Evolutionary conservation across 1,140 invertebrate species (phyloP).

Genomic region (Patella vulgata): DNA sequence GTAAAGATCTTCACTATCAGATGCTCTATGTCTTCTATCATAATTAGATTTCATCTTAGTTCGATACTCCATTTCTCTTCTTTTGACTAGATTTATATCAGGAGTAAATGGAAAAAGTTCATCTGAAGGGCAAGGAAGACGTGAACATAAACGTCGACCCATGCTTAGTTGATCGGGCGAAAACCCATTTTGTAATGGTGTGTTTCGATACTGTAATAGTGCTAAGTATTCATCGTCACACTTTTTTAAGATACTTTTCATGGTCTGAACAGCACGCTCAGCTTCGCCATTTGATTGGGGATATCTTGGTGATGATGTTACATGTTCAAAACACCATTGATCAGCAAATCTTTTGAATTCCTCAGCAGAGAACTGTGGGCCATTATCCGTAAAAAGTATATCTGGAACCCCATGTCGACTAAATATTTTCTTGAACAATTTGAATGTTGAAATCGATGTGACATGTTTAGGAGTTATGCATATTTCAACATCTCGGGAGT

Average conservation of each 20-base stretch:
- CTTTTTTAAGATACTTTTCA: slow-evolving; percentile 32
- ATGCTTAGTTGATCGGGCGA: slow-evolving; percentile 30
- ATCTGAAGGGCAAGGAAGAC: slow-evolving; percentile 11
- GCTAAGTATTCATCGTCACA: slow-evolving; percentile 26
- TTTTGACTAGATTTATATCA: neutral
- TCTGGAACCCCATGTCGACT: slow-evolving; percentile 9
- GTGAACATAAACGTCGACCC: slow-evolving; percentile 25
- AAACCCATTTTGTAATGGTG: slow-evolving; percentile 24
- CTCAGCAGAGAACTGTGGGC: slow-evolving; percentile 9
- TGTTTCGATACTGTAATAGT: slow-evolving; percentile 20
- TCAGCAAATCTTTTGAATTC: slow-evolving; percentile 11
- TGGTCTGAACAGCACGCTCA: slow-evolving; percentile 34
- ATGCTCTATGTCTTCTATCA: slow-evolving; percentile 10
- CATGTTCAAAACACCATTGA: slow-evolving; percentile 30
- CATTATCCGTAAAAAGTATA: slow-evolving; percentile 14
- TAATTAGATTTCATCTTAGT: neutral
- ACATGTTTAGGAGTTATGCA: no score
- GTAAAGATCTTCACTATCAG: neutral
- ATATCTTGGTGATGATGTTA: slow-evolving; percentile 26
- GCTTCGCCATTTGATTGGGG: slow-evolving; percentile 35
- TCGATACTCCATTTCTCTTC: neutral
- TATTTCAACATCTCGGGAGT: no score
- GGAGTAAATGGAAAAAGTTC: neutral
- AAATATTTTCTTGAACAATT: slow-evolving; percentile 5
- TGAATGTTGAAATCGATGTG: neutral